Evolutionary conservation across 2,888 invertebrate genomes (phyloP), one percentile per base, ranked within the genome.

Genomic region (Phyllotreta cruciferae): DNA sequence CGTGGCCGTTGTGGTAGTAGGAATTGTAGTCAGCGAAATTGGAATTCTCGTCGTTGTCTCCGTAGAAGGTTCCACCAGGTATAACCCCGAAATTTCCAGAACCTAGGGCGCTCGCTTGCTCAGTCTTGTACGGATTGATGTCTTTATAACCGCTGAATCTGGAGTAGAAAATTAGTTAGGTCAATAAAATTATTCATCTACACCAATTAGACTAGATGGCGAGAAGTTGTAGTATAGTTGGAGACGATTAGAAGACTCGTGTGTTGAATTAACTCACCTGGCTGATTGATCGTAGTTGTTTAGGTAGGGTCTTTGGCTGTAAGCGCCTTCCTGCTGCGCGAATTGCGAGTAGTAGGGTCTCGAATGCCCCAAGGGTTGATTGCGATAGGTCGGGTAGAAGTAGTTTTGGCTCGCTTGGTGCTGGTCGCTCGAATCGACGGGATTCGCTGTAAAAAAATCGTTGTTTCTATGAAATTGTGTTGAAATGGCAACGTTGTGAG

Each of bases 61-160:
- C 89, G 72, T 92, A 92, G 81, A 93, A 94, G 2, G 94, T 94
- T 3, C 93, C 94, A 3, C 94, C 94, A 60, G 88, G 86, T 54
- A 94, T 90, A 0, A 94, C 92, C 0, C 93, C 93, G 74, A 94
- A 94, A 79, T 93, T 93, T 0, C 93, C 93, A 0, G 93, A 93
- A 5, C 94, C 89, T 4, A 94, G 81, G 9, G 93, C 66, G 10
- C 56, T 52, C 11, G 38, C 36, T 13, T 66, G 52, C 7, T 66
- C 63, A 6, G 58, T 36, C 36, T 63, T 63, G 6, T 41, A 44
- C 0, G 54, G 36, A 10, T 62, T 55, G 37, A 54, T 37, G 37
- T 63, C 66, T 35, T 66, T 66, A 38, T 75, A 78, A 0, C 82
- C 56, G 80, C 77, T 35, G 81, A 82, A 63, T 83, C 84, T 65